Percentiles rank a stretch among this genome's conserved stretches.
These are phyloP conservation scores for Nasonia oneida DNA, from an alignment of 2,888 invertebrate genomes.

Conservation along the genomic window DNA sequence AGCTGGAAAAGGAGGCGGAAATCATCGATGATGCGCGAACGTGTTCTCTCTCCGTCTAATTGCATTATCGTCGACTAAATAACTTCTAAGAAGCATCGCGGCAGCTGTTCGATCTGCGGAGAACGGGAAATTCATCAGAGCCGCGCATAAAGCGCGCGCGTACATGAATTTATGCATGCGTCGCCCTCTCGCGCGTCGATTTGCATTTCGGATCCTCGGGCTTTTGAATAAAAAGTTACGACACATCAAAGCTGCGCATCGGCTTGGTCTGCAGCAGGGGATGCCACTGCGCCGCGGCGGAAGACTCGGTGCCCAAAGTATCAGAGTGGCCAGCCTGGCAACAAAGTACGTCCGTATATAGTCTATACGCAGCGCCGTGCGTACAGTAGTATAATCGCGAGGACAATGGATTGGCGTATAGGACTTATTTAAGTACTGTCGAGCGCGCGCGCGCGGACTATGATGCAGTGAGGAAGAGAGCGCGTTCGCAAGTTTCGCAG, in stretches of 20 bases:
- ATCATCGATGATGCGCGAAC: conserved; percentile 37
- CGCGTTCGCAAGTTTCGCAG: conserved; percentile 65
- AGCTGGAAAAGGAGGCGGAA: conserved; percentile 43
- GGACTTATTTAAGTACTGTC: conserved; percentile 68
- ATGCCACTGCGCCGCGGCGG: neutral
- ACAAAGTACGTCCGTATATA: conserved; percentile 50
- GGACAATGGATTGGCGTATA: conserved; percentile 69
- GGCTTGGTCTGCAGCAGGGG: neutral
- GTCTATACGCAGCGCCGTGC: conserved; percentile 41
- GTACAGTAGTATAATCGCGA: conserved; percentile 62
- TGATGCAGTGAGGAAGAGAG: neutral
- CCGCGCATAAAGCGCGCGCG: conserved; percentile 37
- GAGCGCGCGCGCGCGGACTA: neutral
- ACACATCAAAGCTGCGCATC: conserved; percentile 51
- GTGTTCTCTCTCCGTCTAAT: conserved; percentile 59
- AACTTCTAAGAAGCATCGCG: conserved; percentile 42
- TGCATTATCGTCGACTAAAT: conserved; percentile 61
- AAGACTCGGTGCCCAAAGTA: conserved; percentile 41
- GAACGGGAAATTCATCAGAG: conserved; percentile 57
- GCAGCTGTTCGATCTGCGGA: conserved; percentile 20
- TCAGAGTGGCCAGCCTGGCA: neutral
- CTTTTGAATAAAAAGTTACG: conserved; percentile 61
- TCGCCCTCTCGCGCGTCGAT: conserved; percentile 25
- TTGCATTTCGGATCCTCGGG: conserved; percentile 62
- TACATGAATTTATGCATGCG: conserved; percentile 62